Percentiles rank a stretch among this genome's conserved stretches.
Evolutionary conservation across 2,888 invertebrate species (phyloP).

Genomic region (Drosophila anomelani): DNA sequence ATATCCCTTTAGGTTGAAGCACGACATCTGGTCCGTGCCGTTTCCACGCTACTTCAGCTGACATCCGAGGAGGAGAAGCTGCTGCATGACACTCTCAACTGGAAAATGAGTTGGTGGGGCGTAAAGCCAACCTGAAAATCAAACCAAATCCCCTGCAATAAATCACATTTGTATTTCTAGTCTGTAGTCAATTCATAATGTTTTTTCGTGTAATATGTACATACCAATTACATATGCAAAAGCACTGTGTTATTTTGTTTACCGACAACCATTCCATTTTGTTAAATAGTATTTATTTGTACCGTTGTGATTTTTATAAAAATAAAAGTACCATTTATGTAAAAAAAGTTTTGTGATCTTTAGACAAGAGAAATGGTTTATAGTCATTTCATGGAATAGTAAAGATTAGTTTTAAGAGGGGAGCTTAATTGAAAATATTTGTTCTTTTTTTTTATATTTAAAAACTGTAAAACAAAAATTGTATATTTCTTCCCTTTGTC

Average conservation of each 20-base stretch:
- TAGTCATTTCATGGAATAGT: background rate
- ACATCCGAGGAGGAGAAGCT: slow-evolving; percentile 94
- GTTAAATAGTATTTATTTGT: slow-evolving; percentile 51
- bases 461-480: too few relatives aligned
- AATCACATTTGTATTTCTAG: slow-evolving; percentile 46
- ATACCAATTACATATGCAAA: slow-evolving; percentile 39
- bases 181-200: slow-evolving; percentile 43
- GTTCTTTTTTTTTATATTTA: too few relatives aligned
- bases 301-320: slow-evolving; percentile 51
- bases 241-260: slow-evolving; percentile 44
- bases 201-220: slow-evolving; percentile 42
- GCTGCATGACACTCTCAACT: slow-evolving; percentile 86
- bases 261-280: slow-evolving; percentile 46
- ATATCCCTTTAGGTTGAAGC: slow-evolving; percentile 88
- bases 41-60: slow-evolving; percentile 92
- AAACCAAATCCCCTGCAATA: slow-evolving; percentile 29
- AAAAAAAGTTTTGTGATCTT: background rate
- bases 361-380: background rate
- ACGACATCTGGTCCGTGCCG: slow-evolving; percentile 94
- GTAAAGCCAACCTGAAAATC: slow-evolving; percentile 86
- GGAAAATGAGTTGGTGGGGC: slow-evolving; percentile 86
- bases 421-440: too few relatives aligned
- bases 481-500: too few relatives aligned
- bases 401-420: too few relatives aligned
- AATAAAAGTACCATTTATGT: slow-evolving; percentile 38